Evolutionary conservation across 2,888 invertebrate genomes (phyloP), one percentile per base, ranked within the genome.

Genomic region (Microctonus aethiopoides): DNA sequence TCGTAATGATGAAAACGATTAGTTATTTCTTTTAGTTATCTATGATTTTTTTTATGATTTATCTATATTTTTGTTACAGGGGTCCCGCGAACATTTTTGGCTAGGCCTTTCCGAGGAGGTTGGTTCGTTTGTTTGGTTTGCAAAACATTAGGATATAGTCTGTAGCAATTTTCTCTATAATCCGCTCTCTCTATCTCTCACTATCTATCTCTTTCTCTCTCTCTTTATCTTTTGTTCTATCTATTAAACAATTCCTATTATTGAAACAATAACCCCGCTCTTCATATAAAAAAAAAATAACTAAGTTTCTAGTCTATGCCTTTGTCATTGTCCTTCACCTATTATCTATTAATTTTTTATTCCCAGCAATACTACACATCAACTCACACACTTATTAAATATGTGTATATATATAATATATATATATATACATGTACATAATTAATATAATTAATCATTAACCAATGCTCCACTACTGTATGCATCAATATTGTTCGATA

Each of bases 41-140:
- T 81, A 83, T 83, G 81, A 83, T 84, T 84, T 76, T 85, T 77
- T 85, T 84, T n/a, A 84, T 85, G 81, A 83, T 84, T 84, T 83
- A 80, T 80, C 83, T 80, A 82, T 83, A 76, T 86, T 86, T 86
- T 84, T 86, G 86, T 86, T 86, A 80, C 86, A 86, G 86, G 86
- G 81, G 80, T 80, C 81, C 83, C 84, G 80, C 86, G 85, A 83
- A 82, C 85, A 81, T 84, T 83, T 84, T 84, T 84, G 79, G 80
- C 85, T 83, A 84, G 85, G 85, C 84, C 84, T 82, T 85, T 82
- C 82, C 82, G 85, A 84, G 85, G 85, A 86, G 86, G 86, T 86
- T 86, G 81, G 85, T 86, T 85, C 82, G 79, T 84, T 84, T 84
- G 79, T 83, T 85, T 83, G 81, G 80, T 83, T 84, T 84, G 81